Percentiles rank a stretch among this genome's conserved stretches.
Conservation (phyloP, 2,113 vertebrate species). For the Oncorhynchus keta region DNA sequence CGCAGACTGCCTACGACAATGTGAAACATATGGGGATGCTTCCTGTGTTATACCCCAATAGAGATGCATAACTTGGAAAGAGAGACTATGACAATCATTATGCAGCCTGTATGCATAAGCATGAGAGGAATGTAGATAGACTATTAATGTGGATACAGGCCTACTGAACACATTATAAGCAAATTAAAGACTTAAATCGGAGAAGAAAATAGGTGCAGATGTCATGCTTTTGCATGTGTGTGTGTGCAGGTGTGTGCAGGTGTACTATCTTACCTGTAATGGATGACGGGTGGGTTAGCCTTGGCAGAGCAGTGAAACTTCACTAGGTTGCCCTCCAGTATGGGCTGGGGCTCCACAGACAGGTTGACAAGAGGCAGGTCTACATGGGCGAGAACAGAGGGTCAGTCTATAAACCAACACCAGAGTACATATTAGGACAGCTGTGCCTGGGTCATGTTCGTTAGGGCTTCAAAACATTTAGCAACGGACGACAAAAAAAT, state of each 20-base stretch:
- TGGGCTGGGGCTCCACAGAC: constrained; percentile 84
- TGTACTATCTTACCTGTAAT: constrained; percentile 81
- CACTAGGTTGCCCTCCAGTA: constrained; percentile 85
- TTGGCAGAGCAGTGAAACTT: constrained; percentile 89
- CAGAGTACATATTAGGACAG: background rate
- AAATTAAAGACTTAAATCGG: too few species aligned
- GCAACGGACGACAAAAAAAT: too few species aligned
- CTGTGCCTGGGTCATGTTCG: background rate
- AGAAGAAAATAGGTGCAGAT: too few species aligned
- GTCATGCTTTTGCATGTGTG: background rate
- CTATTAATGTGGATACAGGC: too few species aligned
- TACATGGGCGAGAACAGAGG: constrained; percentile 51
- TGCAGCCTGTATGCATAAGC: background rate
- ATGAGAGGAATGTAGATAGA: too few species aligned
- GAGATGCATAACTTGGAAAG: background rate
- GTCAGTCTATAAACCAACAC: background rate
- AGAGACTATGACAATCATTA: background rate
- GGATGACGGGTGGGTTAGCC: constrained; percentile 87
- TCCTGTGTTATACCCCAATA: background rate
- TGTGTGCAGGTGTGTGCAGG: background rate
- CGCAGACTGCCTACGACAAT: background rate
- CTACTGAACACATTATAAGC: too few species aligned
- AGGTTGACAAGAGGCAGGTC: constrained; percentile 87
- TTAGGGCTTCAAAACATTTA: too few species aligned
- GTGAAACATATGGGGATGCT: background rate